These are phyloP conservation scores for Zapus hudsonius DNA, from an alignment of 2,113 vertebrate genomes.

Conservation along the genomic window DNA sequence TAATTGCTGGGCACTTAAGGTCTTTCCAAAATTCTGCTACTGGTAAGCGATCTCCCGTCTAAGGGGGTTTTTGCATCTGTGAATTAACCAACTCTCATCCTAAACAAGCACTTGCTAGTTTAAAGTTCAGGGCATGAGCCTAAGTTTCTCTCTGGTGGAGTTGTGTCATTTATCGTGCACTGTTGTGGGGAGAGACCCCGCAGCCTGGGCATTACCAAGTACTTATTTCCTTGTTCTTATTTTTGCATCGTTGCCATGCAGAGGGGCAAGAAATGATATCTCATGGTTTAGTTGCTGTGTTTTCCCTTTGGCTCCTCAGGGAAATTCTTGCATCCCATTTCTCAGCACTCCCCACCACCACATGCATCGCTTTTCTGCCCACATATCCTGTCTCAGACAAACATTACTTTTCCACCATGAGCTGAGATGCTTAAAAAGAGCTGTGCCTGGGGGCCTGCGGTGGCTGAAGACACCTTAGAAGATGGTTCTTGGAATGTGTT, in stretches of 20 bases:
- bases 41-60: not conserved
- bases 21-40: not conserved
- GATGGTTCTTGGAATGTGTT: not conserved
- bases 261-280: not conserved
- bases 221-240: not conserved
- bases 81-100: not conserved
- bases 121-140: not conserved
- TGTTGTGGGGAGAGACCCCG: not conserved
- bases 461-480: not conserved
- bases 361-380: not conserved
- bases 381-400: not conserved
- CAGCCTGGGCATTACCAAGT: not conserved
- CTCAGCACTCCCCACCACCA: not conserved
- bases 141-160: constrained; percentile 3
- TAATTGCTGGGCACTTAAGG: not conserved
- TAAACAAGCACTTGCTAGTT: constrained; percentile 1
- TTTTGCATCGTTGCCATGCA: not conserved
- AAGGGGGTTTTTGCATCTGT: not conserved
- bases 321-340: not conserved
- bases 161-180: not conserved
- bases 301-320: not conserved
- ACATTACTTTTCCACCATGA: not conserved
- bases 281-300: not conserved
- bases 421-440: not conserved
- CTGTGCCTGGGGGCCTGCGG: not conserved